Evolutionary conservation across 2,888 invertebrate species (phyloP), one percentile per base, ranked within the genome.

Genomic region (Aleiodes testaceus): DNA sequence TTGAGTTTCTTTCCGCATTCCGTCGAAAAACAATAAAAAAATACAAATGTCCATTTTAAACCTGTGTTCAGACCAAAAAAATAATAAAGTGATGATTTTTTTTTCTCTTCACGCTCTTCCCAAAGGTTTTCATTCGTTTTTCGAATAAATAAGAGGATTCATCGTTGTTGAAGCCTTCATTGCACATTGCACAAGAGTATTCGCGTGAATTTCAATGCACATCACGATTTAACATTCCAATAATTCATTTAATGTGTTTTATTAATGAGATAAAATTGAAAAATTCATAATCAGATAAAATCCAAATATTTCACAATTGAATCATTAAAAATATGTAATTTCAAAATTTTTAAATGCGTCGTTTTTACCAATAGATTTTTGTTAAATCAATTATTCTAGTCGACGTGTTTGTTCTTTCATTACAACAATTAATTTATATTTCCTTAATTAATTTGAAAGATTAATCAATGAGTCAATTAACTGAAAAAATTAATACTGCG

Each of bases 61-160:
- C 77, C 78, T 83, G 82, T 80, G 81, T 84, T 85, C 82, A 85
- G 85, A 81, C 84, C 82, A 82, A 80, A 69, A 73, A 68, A 72
- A 70, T 11, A 68, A 66, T 74, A 74, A 76, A 55, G 4, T 30
- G 55, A 59, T 59, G 14, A 59, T 42, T 36, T 42, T 2, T 36
- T 26, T 18, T 36, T 42, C 18, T 30, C 30, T 59, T 42, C 59
- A 36, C 16, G 59, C 59, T 59, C 59, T 59, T 59, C 59, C 59
- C 59, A 59, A 59, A 59, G 59, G 59, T 59, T 59, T 16, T 0
- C 16, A 59, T 36, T 16, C 30, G 16, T 30, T 55, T 55, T 55
- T 36, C 36, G 5, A 26, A 26, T 5, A 5, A 26, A 26, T 4
- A 26, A 26, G 3, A 26, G 5, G 5, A n/a, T n/a, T n/a, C 55